These are phyloP conservation scores for Vanessa tameamea DNA, from an alignment of 1,140 invertebrate genomes.

Conservation along the genomic window DNA sequence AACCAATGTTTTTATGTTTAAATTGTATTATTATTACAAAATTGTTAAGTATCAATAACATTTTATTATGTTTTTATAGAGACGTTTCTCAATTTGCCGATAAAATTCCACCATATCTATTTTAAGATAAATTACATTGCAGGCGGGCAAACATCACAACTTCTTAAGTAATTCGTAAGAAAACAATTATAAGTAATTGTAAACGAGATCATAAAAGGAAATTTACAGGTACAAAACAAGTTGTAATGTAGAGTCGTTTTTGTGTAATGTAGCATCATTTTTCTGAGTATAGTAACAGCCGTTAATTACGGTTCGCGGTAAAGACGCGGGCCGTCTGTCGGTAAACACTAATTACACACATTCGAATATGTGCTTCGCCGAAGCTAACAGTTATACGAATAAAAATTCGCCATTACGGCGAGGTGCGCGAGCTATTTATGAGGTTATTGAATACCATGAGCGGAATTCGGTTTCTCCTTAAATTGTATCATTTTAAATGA, in stretches of 20 bases:
- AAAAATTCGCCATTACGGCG: constrained; percentile 30
- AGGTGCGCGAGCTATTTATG: constrained; percentile 2
- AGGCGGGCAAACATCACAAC: background rate
- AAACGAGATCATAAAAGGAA: constrained; percentile 30
- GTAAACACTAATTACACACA: constrained; percentile 50
- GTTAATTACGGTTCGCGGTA: constrained; percentile 50
- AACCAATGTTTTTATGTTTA: no score
- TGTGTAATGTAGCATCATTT: constrained; percentile 35
- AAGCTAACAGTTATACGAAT: constrained; percentile 33
- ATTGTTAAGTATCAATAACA: no score
- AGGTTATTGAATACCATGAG: constrained; percentile 10
- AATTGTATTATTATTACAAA: no score
- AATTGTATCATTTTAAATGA: constrained; percentile 8
- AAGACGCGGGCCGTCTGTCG: constrained; percentile 40
- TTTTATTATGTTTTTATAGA: no score
- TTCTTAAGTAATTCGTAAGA: background rate
- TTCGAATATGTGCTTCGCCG: constrained; percentile 45
- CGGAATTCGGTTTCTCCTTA: constrained; percentile 2
- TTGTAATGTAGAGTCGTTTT: constrained; percentile 32
- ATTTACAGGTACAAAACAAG: constrained; percentile 30
- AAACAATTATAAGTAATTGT: constrained; percentile 18
- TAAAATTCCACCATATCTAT: background rate
- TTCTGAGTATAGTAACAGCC: constrained; percentile 45
- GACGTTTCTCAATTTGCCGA: background rate
- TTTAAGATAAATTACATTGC: background rate